Evolutionary conservation across 1,140 invertebrate genomes (phyloP), one percentile per base, ranked within the genome.

Genomic region (Caerostris darwini): DNA sequence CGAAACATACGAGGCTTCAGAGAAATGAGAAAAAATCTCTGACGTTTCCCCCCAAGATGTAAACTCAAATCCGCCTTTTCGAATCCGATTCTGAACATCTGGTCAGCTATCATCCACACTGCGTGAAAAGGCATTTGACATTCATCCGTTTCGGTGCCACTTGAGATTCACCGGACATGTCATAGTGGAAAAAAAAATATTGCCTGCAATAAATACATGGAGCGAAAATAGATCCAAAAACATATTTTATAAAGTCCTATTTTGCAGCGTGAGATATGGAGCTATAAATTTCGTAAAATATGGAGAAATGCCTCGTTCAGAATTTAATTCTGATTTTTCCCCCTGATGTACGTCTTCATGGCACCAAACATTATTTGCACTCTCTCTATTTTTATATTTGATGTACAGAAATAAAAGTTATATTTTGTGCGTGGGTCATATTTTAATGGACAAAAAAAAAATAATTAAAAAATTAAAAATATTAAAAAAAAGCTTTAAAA

Each of bases 51-150:
- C 19, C 7, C 3, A 50, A 10, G 34, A 77, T 77, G 69, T 77
- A 77, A 77, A 77, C 69, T 77, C 19, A 77, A 77, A 50, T 77
- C 69, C 69, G 19, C 67, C 69, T 50, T 10, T 77, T 34, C 19
- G 19, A 77, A 77, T 77, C 69, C 12, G 69, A 77, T 77, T 34
- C 34, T 50, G 19, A 50, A 34, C 69, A 77, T 19, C 69, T 77
- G 69, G 69, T 77, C 69, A 77, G 69, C 69, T 10, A 50, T 77
- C 69, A 77, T 77, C 50, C 69, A 10, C 10, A 77, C 50, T 56
- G 81, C 81, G n/a, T 83, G 81, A 83, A 54, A 17, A 56, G 81
- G 81, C 81, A 19, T 83, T 83, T 83, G 81, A 83, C 81, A 83
- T 57, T 83, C 81, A 83, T 83, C 81, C 81, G 12, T 57, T 83